Base-by-base conservation (phyloP, 2,888 invertebrate species). In the Beris morrisii region DNA sequence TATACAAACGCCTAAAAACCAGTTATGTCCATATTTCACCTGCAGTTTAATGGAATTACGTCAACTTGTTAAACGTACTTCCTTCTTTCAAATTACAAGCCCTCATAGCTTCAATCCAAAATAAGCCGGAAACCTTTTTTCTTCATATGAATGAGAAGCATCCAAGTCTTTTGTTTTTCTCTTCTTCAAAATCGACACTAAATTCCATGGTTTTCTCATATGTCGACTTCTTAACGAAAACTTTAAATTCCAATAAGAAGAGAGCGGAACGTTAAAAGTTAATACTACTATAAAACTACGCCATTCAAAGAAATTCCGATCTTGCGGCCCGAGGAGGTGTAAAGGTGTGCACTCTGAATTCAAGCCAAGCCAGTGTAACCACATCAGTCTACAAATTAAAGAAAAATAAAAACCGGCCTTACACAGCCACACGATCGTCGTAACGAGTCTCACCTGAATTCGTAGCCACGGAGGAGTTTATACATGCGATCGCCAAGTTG, bases 391-490 rank as follows among this genome's bases (percentile, higher is more conserved):
- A 7, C 38, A 38, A 3, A 38, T 38, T 38, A 52, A 28, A 28
- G 22, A 43, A n/a, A 61, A 61, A 52, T 50, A 46, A 58, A 59
- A 61, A 61, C 61, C 61, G 61, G 61, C 61, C 38, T 61, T 61
- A 50, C 38, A 50, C 61, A 52, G 38, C 38, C 61, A 61, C 22
- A 22, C 22, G 1, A 22, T 22, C 22, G 22, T 22, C 22, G 22
- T 22, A 22, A 22, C 13, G 31, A 30, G 43, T 50, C 61, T 61
- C 61, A 61, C 61, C 61, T 61, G 61, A 22, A 48, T 59, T 48
- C 13, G 58, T 46, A 57, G 15, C 58, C 30, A 1, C 45, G 46
- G 61, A 15, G 50, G 5, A 48, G 50, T n/a, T 15, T 43, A 50
- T 50, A 46, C 61, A 50, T 43, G 61, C 50, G 11, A 6, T 28